A percentile compares a stretch with the other conserved stretches of the same genome.
These are phyloP conservation scores for Heliornis fulica DNA, from an alignment of 2,113 vertebrate species.

Conservation along the genomic window DNA sequence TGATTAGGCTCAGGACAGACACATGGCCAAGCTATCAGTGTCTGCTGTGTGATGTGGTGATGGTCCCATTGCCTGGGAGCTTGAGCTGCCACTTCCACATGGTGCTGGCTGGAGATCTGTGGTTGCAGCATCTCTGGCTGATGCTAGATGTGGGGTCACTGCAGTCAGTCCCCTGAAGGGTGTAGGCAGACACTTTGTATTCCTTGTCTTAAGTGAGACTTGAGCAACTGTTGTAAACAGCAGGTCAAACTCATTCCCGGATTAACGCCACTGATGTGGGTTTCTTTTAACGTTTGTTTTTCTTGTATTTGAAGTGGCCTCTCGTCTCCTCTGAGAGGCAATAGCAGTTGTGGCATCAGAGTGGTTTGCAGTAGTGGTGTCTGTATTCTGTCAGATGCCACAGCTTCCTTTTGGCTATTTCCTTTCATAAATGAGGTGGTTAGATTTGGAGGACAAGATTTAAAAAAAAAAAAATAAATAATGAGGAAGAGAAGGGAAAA, in stretches of 20 bases:
- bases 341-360: background rate
- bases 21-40: background rate
- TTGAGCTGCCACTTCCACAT: background rate
- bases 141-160: background rate
- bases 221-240: background rate
- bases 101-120: background rate
- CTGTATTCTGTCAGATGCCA: background rate
- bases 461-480: background rate
- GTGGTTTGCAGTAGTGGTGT: background rate
- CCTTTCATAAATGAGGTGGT: background rate
- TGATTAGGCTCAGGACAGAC: background rate
- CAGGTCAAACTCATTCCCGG: background rate
- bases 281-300: slow-evolving; percentile 20
- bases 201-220: background rate
- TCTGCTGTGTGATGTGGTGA: background rate
- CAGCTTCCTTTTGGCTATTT: background rate
- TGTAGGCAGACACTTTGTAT: background rate
- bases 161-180: background rate
- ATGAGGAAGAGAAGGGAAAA: background rate
- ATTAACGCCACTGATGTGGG: background rate
- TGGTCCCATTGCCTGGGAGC: background rate
- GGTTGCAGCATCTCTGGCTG: background rate
- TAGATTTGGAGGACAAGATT: background rate
- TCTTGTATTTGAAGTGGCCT: slow-evolving; percentile 5
- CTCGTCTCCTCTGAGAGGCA: background rate